phyloP scores from a whole-genome alignment of 1,140 invertebrate species.

The Wiebesia pumilae region DNA sequence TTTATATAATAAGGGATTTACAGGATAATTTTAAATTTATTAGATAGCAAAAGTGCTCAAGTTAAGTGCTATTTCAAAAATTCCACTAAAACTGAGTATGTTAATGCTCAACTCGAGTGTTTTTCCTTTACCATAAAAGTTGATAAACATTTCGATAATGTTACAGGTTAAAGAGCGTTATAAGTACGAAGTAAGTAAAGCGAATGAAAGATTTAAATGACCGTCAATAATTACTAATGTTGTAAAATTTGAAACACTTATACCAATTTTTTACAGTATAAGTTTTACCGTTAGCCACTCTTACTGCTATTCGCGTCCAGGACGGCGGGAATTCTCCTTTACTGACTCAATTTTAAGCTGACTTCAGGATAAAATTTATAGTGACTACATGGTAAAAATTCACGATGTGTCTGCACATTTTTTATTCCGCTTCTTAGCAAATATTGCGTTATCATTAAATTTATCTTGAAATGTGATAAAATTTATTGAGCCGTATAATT shows the following conservation, averaged over 20 bases:
- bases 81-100: background rate
- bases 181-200: background rate
- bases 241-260: background rate
- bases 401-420: conserved; percentile 29
- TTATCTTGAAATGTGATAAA: conserved; percentile 21
- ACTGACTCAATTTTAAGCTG: conserved; percentile 30
- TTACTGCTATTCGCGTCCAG: background rate
- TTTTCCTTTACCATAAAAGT: background rate
- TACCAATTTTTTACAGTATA: conserved; percentile 11
- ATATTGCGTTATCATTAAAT: conserved; percentile 26
- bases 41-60: background rate
- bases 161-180: background rate
- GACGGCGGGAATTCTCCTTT: conserved; percentile 1
- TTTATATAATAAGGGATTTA: background rate
- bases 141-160: background rate
- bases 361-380: conserved; percentile 25
- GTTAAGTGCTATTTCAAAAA: background rate
- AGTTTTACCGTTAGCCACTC: background rate
- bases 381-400: conserved; percentile 28
- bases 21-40: background rate
- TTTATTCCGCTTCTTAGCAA: conserved; percentile 26
- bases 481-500: conserved; percentile 8
- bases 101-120: background rate
- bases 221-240: background rate
- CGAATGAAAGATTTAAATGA: background rate